Base-by-base conservation (phyloP, 2,797 vertebrate species). In the Notolabrus celidotus region DNA sequence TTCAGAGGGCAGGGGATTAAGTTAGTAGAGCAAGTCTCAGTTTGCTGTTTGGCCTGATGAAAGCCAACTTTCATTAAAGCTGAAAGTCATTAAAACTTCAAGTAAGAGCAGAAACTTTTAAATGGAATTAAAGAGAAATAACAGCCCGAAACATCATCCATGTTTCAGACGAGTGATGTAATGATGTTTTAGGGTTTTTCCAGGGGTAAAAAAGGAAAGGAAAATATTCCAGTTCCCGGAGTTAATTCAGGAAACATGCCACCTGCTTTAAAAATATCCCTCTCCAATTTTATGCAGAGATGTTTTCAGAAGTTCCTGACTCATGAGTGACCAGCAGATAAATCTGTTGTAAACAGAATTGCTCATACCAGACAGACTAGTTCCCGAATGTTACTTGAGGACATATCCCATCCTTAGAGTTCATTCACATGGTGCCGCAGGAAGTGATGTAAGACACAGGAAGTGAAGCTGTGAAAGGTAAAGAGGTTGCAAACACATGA, bases 401-500 rank as follows among this genome's bases (percentile, higher is more conserved):
- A 78, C 29, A 11, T 19, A 42, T 64, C 16, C 72, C n/a, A 57
- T 59, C 34, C 36, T 14, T 7, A 8, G 10, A 64, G 36, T 51
- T 67, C 5, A 5, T 79, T 67, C 60, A 77, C 70, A 87, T 82
- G 0, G 3, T 12, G 55, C 52, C 6, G 1, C 75, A 79, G 86
- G 89, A 90, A 80, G 70, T 63, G 71, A 85, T 72, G 82, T 59
- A 10, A 10, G 62, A 54, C 55, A 29, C 76, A 79, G 86, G 88
- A 91, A 80, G 63, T 42, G 55, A 58, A 87, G 62, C 56, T 73
- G 85, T 80, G 85, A 89, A 91, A 85, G 52, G 84, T 84, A 80
- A 79, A 79, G 58, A 58, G 71, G 56, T 51, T 0, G 61, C 53
- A n/a, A 27, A 27, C 25, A 27, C 29, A 8, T 31, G 71, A 80